phyloP scores from a whole-genome alignment of 2,113 vertebrate genomes.

The Nyctereutes procyonoides region DNA sequence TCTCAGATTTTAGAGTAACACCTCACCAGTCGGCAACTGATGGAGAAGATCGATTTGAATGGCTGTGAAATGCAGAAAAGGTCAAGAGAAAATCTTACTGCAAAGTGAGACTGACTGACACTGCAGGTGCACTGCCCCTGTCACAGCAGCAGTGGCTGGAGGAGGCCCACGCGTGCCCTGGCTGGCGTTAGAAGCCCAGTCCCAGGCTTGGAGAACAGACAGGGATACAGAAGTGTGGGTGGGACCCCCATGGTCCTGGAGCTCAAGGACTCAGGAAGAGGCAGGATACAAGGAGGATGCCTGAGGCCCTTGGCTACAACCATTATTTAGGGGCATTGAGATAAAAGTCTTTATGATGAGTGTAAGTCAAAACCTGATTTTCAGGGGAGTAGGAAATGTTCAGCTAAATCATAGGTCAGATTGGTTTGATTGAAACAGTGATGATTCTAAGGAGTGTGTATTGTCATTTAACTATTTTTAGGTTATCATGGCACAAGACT shows the following conservation, averaged over 20 bases:
- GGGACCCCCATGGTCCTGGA: background rate
- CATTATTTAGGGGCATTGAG: background rate
- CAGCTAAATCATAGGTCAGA: background rate
- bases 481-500: background rate
- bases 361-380: constrained; percentile 10
- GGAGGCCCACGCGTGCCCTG: background rate
- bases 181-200: background rate
- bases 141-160: background rate
- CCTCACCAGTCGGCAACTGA: background rate
- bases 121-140: background rate
- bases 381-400: background rate
- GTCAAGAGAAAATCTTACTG: background rate
- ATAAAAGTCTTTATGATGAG: background rate
- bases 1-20: constrained; percentile 44
- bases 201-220: background rate
- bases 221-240: background rate
- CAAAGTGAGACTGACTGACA: background rate
- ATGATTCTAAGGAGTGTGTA: background rate
- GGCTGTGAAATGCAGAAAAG: background rate
- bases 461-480: constrained; percentile 20
- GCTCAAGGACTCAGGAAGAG: background rate
- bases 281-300: background rate
- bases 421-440: constrained; percentile 18
- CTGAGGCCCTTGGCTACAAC: background rate
- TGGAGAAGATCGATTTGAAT: background rate